phyloP scores from a whole-genome alignment of 2,113 vertebrate genomes.

The Hyperopisus bebe region DNA sequence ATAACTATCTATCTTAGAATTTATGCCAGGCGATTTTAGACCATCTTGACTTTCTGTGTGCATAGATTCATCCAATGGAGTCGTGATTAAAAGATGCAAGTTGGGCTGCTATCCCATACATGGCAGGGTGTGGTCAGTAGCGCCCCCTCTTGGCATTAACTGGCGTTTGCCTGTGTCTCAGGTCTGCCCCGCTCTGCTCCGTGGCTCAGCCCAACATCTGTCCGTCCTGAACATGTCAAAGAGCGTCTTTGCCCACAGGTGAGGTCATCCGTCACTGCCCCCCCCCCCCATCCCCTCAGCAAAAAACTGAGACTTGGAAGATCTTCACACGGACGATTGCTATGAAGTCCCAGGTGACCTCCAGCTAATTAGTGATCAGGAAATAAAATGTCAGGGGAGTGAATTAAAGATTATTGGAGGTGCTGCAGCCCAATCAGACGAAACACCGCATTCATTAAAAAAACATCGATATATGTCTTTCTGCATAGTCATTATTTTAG shows the following conservation, averaged over 20 bases:
- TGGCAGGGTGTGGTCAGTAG: neutral
- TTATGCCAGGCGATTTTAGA: neutral
- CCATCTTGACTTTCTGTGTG: neutral
- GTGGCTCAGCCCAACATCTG: constrained; percentile 72
- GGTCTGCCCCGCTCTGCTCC: constrained; percentile 75
- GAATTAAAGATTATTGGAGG: neutral
- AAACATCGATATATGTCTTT: neutral
- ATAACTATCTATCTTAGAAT: neutral
- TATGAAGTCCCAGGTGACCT: neutral
- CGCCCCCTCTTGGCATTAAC: neutral
- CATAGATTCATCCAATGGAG: neutral
- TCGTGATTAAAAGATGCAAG: neutral
- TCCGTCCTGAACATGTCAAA: constrained; percentile 71
- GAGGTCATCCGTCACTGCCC: neutral
- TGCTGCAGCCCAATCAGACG: neutral
- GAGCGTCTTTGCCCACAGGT: constrained; percentile 76
- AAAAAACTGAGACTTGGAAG: neutral
- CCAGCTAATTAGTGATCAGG: neutral
- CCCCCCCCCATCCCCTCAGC: neutral
- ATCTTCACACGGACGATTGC: neutral
- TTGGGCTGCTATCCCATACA: neutral
- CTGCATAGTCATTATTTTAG: neutral
- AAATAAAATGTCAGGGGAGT: neutral
- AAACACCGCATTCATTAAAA: neutral
- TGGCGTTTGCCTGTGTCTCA: constrained; percentile 34